Percentiles rank a stretch among this genome's conserved stretches.
phyloP scores from a whole-genome alignment of 2,888 invertebrate species.

The Diaperis boleti region DNA sequence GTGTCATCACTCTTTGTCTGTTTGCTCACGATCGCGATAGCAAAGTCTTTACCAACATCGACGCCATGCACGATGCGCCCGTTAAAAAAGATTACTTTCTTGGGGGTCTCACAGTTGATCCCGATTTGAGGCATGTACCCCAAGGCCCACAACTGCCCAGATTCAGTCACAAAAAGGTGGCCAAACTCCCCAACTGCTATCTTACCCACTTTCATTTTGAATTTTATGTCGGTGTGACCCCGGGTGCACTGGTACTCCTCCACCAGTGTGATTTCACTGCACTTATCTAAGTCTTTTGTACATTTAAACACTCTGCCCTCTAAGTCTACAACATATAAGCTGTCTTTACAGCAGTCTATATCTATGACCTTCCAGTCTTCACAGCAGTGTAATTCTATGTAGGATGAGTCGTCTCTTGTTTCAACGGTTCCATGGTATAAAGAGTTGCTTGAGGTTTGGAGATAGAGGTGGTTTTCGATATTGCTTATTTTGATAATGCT shows the following conservation, averaged over 20 bases:
- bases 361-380: conserved; percentile 72
- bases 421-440: conserved; percentile 66
- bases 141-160: conserved; percentile 78
- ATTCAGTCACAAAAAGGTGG: conserved; percentile 74
- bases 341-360: conserved; percentile 73
- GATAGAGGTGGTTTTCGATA: conserved; percentile 66
- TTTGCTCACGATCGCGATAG: conserved; percentile 78
- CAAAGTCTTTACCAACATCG: conserved; percentile 82
- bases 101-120: conserved; percentile 71
- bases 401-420: conserved; percentile 34
- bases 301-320: conserved; percentile 74
- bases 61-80: conserved; percentile 77
- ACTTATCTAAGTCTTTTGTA: conserved; percentile 68
- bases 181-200: conserved; percentile 75
- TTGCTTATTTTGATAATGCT: conserved; percentile 65
- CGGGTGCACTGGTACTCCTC: conserved; percentile 76
- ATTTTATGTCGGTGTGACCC: conserved; percentile 71
- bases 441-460: conserved; percentile 64
- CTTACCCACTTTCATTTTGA: conserved; percentile 73
- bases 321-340: conserved; percentile 73
- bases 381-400: conserved; percentile 63
- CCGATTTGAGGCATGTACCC: conserved; percentile 77
- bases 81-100: conserved; percentile 77
- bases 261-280: conserved; percentile 73
- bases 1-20: conserved; percentile 65